Base-by-base conservation (phyloP, 1,140 invertebrate species). In the Panagrolaimus sp. region DNA sequence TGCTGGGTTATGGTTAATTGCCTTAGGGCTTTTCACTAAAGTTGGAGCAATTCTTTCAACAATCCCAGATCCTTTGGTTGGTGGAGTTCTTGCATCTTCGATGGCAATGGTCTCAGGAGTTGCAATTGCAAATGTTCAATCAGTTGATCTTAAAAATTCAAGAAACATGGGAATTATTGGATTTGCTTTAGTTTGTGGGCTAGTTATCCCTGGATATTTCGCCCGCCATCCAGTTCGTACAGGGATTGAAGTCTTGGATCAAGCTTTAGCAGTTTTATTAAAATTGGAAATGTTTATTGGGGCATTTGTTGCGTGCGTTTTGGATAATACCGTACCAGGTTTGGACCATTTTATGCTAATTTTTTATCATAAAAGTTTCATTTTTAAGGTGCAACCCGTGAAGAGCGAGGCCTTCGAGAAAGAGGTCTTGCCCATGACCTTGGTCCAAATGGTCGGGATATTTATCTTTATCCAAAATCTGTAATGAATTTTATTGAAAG, bases 21-120 rank as follows among this genome's bases (percentile, higher is more conserved):
- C 66, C 21, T 73, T 81, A 17, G 79, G 79, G 15, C 26, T 72
- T 32, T 55, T 55, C 45, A 73, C 75, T 12, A 77, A 80, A 69
- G 52, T 82, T 52, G 80, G 80, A 24, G 80, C 80, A n/a, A 68
- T 82, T 66, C 73, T 82, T 10, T 82, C 80, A 12, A 79, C 80
- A 8, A 82, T 82, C 66, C 80, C 80, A 3, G 80, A 82, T 67
- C 81, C 80, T 8, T 71, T 82, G 10, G 81, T 82, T n/a, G 80
- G 80, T 47, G 80, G 81, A 17, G 75, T 82, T 38, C 71, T 82
- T 26, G 76, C 79, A 45, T 81, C 78, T 38, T 81, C 78, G 1
- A 84, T 85, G 84, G 84, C 85, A n/a, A 85, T 84, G 65, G 80
- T 84, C 21, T 81, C 81, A 8, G 85, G 85, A 28, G 81, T 82